Evolutionary conservation across 2,888 invertebrate genomes (phyloP).

Genomic region (Brenthis daphne): DNA sequence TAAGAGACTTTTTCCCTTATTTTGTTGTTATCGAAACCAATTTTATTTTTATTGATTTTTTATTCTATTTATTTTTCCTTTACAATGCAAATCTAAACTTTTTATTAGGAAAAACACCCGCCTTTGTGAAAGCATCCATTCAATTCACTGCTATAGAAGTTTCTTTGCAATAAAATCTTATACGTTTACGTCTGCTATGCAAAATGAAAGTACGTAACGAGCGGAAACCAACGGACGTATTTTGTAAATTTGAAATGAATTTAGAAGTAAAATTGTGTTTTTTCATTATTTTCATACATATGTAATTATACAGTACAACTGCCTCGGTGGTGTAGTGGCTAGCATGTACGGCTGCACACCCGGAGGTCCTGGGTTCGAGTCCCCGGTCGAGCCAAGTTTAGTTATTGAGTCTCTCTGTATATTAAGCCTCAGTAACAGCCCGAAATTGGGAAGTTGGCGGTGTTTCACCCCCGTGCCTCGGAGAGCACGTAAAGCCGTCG

Average conservation of each 20-base stretch:
- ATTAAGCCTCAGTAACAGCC: too few relatives aligned
- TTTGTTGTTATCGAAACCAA: background rate
- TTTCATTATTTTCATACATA: background rate
- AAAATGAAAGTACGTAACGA: slow-evolving; percentile 52
- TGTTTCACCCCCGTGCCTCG: too few relatives aligned
- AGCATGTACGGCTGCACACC: too few relatives aligned
- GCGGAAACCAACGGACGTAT: slow-evolving; percentile 45
- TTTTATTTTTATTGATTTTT: background rate
- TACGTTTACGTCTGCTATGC: slow-evolving; percentile 69
- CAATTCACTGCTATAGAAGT: slow-evolving; percentile 53
- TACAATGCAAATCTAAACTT: slow-evolving; percentile 48
- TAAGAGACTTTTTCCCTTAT: slow-evolving; percentile 14
- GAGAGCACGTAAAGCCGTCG: too few relatives aligned
- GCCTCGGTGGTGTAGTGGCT: too few relatives aligned
- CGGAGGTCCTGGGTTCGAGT: too few relatives aligned
- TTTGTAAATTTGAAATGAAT: slow-evolving; percentile 41
- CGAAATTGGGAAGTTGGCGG: too few relatives aligned
- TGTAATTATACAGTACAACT: background rate
- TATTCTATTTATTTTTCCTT: slow-evolving; percentile 17
- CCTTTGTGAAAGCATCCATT: slow-evolving; percentile 52
- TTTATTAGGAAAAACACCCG: slow-evolving; percentile 49
- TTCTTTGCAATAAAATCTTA: slow-evolving; percentile 67
- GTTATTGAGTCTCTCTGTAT: too few relatives aligned
- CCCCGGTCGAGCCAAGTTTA: too few relatives aligned
- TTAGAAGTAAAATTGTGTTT: background rate